Conservation (phyloP, 2,113 vertebrate species). For the Chloropsis cyanopogon region DNA sequence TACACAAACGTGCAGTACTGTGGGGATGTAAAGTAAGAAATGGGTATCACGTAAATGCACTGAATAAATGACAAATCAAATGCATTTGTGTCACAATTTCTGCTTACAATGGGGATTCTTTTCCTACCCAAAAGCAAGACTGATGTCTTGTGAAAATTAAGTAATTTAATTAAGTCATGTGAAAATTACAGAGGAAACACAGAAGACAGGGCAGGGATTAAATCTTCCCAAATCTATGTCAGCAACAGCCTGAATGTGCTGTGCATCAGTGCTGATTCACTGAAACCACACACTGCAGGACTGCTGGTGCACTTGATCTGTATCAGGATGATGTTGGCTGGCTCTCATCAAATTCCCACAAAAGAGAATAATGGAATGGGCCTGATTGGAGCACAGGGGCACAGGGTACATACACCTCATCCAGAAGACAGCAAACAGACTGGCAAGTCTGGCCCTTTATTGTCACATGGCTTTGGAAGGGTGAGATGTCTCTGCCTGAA, state of each 20-base stretch:
- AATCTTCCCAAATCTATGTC: not conserved
- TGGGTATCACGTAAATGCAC: not conserved
- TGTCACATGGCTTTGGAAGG: not conserved
- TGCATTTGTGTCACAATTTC: not conserved
- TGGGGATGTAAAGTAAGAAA: not conserved
- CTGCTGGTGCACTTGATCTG: accelerated
- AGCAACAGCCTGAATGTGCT: not conserved
- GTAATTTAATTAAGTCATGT: not conserved
- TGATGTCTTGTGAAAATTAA: not conserved
- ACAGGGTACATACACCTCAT: not conserved
- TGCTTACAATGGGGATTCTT: not conserved
- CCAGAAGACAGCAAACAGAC: not conserved
- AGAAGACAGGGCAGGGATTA: not conserved
- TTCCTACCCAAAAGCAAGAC: not conserved
- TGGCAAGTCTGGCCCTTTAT: not conserved
- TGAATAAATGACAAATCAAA: not conserved
- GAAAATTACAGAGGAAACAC: not conserved
- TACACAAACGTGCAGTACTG: not conserved
- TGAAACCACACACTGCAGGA: not conserved
- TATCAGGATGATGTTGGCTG: not conserved
- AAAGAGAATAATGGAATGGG: not conserved
- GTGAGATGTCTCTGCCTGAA: not conserved
- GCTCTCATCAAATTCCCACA: not conserved
- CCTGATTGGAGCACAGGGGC: not conserved
- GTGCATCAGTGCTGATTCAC: not conserved